Base-by-base conservation (phyloP, 2,113 vertebrate species). In the Varanus salvator region DNA sequence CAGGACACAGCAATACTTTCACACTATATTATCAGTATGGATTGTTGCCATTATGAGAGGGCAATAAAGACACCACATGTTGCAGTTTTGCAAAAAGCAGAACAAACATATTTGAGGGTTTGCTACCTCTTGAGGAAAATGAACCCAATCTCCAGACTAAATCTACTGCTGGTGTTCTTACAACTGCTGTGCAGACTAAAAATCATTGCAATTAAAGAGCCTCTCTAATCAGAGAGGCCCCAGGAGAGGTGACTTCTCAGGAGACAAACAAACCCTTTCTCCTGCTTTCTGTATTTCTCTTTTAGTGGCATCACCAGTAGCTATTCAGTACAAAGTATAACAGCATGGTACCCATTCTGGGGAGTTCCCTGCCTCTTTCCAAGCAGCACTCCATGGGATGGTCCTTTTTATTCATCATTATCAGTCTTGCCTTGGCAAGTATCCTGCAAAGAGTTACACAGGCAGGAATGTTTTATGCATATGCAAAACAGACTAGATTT, bases 31-130 rank as follows among this genome's bases (percentile, higher is more conserved):
- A 91, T 83, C 86, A 88, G 3, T 91, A 82, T 7, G 90, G 29
- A 91, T 93, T 89, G 94, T 93, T 94, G 92, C 74, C 54, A 75
- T 89, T 91, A 90, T n/a, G 54, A 87, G 71, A 82, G 93, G 90
- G 90, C 84, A 95, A 95, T 93, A 94, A 95, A 96, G 83, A 52
- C 75, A 86, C 66, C 91, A 92, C 92, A 88, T 93, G 85, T 81
- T 72, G 54, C 8, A 85, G 68, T 8, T 93, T 94, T 89, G 57
- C 8, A 94, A 86, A 91, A 95, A 94, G 84, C 80, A 91, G 93
- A 95, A 91, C 71, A 94, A 87, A 88, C 17, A 12, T 93, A 50
- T 71, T 72, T 57, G 23, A 86, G 31, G 88, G 27, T 92, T 69
- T 0, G 0, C 78, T 72, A 25, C 85, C 88, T 74, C 7, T 91